These are phyloP conservation scores for Sclerodermus sp. DNA, from an alignment of 2,888 invertebrate genomes.

Conservation along the genomic window DNA sequence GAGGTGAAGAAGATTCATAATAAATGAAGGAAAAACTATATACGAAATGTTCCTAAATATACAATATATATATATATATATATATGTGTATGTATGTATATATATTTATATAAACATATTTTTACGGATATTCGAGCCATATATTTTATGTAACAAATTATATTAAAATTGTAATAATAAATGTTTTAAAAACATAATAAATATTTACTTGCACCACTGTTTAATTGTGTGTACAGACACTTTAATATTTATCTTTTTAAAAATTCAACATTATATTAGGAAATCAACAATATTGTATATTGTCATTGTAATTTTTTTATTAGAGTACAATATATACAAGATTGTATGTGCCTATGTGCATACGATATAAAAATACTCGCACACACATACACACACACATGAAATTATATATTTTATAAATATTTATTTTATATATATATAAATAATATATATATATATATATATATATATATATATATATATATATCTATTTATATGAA, in stretches of 20 bases:
- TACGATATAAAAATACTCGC: too few species aligned
- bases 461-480: too few species aligned
- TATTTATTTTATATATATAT: too few species aligned
- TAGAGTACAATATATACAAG: slow-evolving; percentile 50
- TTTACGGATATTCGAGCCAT: background rate
- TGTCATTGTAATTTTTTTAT: slow-evolving; percentile 46
- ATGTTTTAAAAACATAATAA: background rate
- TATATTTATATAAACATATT: background rate
- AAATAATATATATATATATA: too few species aligned
- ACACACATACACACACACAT: too few species aligned
- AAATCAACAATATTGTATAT: slow-evolving; percentile 16
- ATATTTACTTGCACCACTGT: too few species aligned
- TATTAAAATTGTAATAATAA: background rate
- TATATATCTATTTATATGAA: too few species aligned
- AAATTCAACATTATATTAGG: background rate
- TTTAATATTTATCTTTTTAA: background rate
- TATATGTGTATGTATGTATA: background rate
- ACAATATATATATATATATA: too few species aligned
- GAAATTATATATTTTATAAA: too few species aligned
- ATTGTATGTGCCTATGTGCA: too few species aligned
- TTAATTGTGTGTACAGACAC: background rate
- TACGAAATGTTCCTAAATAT: background rate
- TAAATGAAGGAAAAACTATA: too few species aligned
- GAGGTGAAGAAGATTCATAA: too few species aligned
- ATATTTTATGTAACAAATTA: background rate